phyloP scores from a whole-genome alignment of 2,888 invertebrate species.

The Abrostola triplasia region DNA sequence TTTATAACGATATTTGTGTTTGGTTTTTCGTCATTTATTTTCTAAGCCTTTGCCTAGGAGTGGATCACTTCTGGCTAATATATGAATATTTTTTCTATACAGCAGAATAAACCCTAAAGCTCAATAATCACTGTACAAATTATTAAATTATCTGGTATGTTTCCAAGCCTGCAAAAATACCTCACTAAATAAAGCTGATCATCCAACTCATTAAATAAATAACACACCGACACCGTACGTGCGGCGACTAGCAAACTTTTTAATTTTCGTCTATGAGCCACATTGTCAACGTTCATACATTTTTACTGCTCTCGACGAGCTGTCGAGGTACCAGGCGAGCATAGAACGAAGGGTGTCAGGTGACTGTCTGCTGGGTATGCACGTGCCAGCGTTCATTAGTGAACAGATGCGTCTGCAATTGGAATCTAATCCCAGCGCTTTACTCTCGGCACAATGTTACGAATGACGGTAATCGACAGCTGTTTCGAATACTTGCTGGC shows the following conservation, averaged over 20 bases:
- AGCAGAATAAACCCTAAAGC: neutral
- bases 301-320: conserved; percentile 29
- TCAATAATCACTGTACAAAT: no score
- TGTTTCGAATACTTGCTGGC: conserved; percentile 65
- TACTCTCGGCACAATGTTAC: conserved; percentile 65
- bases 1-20: no score
- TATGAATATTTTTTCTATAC: no score
- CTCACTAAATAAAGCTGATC: conserved; percentile 25
- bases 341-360: conserved; percentile 66
- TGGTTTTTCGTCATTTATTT: neutral
- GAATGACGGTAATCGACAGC: conserved; percentile 70
- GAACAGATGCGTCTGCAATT: conserved; percentile 77
- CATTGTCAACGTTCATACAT: conserved; percentile 39
- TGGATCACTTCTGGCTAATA: no score
- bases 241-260: conserved; percentile 50
- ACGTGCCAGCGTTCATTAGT: conserved; percentile 75
- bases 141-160: no score
- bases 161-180: neutral
- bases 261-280: conserved; percentile 52
- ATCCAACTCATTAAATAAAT: conserved; percentile 33
- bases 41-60: no score
- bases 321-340: conserved; percentile 33
- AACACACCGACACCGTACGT: conserved; percentile 46
- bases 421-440: conserved; percentile 78
- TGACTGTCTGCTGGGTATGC: conserved; percentile 62